These are phyloP conservation scores for Aricia artaxerxes DNA, from an alignment of 2,888 invertebrate genomes.

Conservation along the genomic window DNA sequence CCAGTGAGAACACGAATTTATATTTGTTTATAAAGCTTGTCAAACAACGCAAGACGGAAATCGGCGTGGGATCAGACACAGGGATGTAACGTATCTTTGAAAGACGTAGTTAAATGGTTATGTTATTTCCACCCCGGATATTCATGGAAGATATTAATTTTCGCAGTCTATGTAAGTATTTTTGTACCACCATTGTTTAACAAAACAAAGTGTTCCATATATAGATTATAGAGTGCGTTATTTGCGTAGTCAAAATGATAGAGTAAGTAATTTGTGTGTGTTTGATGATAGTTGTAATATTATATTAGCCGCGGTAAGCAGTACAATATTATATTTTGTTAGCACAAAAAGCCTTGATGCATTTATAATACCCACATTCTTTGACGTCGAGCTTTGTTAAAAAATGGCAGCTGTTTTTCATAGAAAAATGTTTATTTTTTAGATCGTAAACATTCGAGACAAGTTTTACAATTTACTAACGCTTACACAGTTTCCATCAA, in stretches of 20 bases:
- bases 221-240: too few species aligned
- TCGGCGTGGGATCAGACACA: constrained; percentile 21
- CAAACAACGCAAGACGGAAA: constrained; percentile 37
- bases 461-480: neutral
- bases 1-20: constrained; percentile 36
- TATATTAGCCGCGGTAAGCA: too few species aligned
- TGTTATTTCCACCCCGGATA: neutral
- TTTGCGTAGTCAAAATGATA: too few species aligned
- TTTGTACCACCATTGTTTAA: too few species aligned
- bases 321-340: too few species aligned
- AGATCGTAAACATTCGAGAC: neutral
- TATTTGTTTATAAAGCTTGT: constrained; percentile 42
- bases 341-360: too few species aligned
- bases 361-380: too few species aligned
- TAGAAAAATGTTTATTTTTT: neutral
- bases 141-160: neutral
- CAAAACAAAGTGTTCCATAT: too few species aligned
- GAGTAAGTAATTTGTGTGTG: too few species aligned
- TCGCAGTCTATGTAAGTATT: neutral
- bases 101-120: neutral
- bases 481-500: neutral
- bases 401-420: neutral
- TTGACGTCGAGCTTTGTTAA: neutral
- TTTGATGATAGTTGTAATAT: too few species aligned
- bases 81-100: neutral